Percentiles rank a stretch among this genome's conserved stretches.
These are phyloP conservation scores for Sphaerophoria taeniata DNA, from an alignment of 2,888 invertebrate species.

Conservation along the genomic window DNA sequence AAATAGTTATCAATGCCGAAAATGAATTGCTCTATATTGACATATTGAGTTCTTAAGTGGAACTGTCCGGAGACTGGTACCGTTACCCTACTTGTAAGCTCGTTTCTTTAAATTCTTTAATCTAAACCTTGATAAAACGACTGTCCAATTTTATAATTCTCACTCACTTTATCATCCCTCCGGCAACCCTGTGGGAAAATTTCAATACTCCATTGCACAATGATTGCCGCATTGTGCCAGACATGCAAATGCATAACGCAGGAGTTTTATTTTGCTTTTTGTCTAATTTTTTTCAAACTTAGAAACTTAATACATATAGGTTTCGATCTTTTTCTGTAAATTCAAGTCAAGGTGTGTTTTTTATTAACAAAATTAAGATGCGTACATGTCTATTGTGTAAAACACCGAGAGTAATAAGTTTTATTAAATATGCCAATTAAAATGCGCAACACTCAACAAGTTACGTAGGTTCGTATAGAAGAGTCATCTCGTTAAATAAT, in stretches of 20 bases:
- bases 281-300: neutral
- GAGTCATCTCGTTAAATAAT: constrained; percentile 47
- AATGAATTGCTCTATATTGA: too few relatives aligned
- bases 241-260: constrained; percentile 6
- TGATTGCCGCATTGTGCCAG: constrained; percentile 1
- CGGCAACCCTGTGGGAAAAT: neutral
- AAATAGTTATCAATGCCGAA: too few relatives aligned
- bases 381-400: constrained; percentile 20
- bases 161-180: too few relatives aligned
- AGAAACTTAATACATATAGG: neutral
- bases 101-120: too few relatives aligned
- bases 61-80: too few relatives aligned
- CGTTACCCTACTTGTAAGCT: too few relatives aligned
- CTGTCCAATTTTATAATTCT: too few relatives aligned
- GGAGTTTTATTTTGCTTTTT: neutral
- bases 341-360: neutral
- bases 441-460: constrained; percentile 40
- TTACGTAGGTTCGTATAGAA: constrained; percentile 31
- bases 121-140: too few relatives aligned
- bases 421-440: constrained; percentile 40
- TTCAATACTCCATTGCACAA: constrained; percentile 22
- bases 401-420: neutral
- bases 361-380: constrained; percentile 10
- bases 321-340: neutral
- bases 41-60: too few relatives aligned